Evolutionary conservation across 1,140 invertebrate genomes (phyloP), one percentile per base, ranked within the genome.

Genomic region (Macrostomum lignano): DNA sequence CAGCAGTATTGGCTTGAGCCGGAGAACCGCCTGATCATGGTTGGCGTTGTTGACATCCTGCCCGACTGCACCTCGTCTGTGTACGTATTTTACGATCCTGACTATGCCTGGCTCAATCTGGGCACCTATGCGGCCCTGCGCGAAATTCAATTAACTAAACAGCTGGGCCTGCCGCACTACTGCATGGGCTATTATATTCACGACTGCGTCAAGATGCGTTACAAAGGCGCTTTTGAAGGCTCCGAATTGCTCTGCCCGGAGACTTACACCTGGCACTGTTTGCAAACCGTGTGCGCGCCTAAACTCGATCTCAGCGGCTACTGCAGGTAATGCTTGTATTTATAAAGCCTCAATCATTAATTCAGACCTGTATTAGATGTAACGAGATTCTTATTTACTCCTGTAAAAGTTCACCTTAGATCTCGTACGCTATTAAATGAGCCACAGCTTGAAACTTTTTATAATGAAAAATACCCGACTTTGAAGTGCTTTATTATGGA

Each of bases 181-280:
- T 94, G 94, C 46, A 84, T 96, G 79, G 88, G 88, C 21, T 96
- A 72, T 56, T 98, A 96, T 47, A 84, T 96, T 46, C 82, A 94
- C 57, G 69, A 74, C 0, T 96, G 88, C 52, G 67, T 67, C 0
- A 98, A 98, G 61, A 98, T 98, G 88, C 65, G 70, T 35, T 88
- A 88, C 46, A 64, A 66, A 59, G 77, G 74, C 9, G 69, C 72
- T 47, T 72, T 74, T 47, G 53, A 47, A 23, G 78, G 82, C 2
- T 93, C 84, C 0, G 74, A 70, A 48, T 60, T 98, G n/a, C 58
- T 88, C 0, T 96, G 91, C 56, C 84, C 86, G 2, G 78, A 91
- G 61, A 72, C 71, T 1, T 91, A 74, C 46, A 62, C 63, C 13
- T 98, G 84, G 82, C n/a, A n/a, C n/a, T n/a, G n/a, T n/a, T n/a